Conservation (phyloP, 2,113 vertebrate genomes). For the Pedionomus torquatus region DNA sequence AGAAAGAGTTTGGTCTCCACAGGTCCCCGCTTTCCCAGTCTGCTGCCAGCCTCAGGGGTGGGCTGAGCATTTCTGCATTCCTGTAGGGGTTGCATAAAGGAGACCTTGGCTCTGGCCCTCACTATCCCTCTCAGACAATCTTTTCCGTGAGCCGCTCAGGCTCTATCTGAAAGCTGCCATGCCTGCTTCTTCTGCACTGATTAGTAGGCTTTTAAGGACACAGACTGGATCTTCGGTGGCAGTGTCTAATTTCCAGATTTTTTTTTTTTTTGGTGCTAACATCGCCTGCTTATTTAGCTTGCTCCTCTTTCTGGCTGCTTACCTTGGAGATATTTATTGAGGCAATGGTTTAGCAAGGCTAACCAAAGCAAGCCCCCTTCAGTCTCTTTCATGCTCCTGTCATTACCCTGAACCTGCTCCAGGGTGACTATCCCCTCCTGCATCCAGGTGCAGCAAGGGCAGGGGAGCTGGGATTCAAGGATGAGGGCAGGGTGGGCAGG, state of each 20-base stretch:
- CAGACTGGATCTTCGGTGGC: background rate
- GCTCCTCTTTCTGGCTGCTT: background rate
- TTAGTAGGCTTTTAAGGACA: background rate
- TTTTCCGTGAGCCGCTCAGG: background rate
- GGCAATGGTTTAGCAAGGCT: background rate
- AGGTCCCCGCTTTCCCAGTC: background rate
- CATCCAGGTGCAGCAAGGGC: accelerated
- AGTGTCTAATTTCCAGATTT: background rate
- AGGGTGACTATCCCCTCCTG: background rate
- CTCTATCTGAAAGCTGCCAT: background rate
- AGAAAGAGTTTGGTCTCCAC: background rate
- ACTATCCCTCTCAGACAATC: accelerated
- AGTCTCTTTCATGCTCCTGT: background rate
- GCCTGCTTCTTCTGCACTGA: background rate
- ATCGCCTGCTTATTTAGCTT: background rate
- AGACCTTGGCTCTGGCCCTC: background rate
- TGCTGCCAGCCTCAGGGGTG: background rate
- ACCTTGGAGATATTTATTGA: background rate
- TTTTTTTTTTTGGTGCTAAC: background rate
- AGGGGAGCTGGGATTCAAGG: accelerated
- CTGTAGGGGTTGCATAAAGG: background rate
- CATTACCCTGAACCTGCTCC: background rate
- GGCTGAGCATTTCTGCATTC: background rate
- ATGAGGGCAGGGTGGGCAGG: background rate
- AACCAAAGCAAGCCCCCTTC: background rate